These are phyloP conservation scores for Urocyon cinereoargenteus DNA, from an alignment of 2,797 vertebrate genomes.

Conservation along the genomic window DNA sequence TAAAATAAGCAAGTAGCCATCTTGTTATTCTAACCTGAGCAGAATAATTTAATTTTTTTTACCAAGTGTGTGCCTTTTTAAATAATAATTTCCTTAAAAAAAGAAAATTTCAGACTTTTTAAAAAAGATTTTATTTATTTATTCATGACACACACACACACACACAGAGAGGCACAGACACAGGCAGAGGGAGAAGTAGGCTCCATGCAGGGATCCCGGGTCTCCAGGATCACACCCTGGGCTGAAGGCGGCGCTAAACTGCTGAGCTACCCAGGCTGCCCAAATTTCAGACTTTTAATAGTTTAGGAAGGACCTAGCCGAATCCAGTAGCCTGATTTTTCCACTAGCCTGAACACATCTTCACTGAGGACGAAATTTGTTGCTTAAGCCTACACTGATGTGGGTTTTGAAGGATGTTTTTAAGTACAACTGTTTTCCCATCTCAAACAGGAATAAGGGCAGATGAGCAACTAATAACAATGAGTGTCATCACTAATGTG, in stretches of 20 bases:
- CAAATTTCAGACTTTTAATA: background rate
- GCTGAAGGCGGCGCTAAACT: too few relatives aligned
- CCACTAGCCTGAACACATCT: background rate
- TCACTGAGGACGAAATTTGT: background rate
- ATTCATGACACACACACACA: too few relatives aligned
- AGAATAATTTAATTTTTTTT: constrained; percentile 20
- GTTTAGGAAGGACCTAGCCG: background rate
- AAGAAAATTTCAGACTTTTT: too few relatives aligned
- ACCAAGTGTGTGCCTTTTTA: constrained; percentile 20
- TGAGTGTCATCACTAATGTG: background rate
- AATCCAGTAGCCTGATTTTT: background rate
- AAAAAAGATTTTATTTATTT: too few relatives aligned
- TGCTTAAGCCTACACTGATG: background rate
- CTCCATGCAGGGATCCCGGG: too few relatives aligned
- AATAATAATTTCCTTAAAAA: too few relatives aligned
- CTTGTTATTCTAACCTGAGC: constrained; percentile 41
- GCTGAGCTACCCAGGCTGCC: too few relatives aligned
- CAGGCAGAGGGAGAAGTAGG: too few relatives aligned
- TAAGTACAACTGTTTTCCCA: background rate
- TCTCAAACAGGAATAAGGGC: background rate
- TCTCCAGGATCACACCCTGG: too few relatives aligned
- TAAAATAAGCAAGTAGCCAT: constrained; percentile 57
- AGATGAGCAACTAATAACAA: background rate
- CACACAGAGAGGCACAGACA: too few relatives aligned
- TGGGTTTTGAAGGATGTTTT: background rate